Percentiles rank a stretch among this genome's conserved stretches.
phyloP scores from a whole-genome alignment of 2,888 invertebrate species.

The Drosophila mimetica region DNA sequence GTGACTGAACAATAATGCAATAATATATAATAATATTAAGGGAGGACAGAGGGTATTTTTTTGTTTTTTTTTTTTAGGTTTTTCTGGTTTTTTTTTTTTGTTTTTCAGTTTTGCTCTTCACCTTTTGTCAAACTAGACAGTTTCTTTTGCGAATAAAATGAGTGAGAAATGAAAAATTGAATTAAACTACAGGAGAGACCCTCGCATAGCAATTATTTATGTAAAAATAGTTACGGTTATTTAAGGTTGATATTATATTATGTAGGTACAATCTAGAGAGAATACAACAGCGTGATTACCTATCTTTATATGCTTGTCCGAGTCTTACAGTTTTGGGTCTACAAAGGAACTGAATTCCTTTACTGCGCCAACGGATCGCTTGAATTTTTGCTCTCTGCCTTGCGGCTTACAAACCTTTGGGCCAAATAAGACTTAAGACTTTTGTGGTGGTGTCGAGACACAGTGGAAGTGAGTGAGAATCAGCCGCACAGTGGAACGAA shows the following conservation, averaged over 20 bases:
- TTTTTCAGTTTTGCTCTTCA: slow-evolving; percentile 47
- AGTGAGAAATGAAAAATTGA: slow-evolving; percentile 60
- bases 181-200: slow-evolving; percentile 69
- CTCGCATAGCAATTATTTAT: slow-evolving; percentile 58
- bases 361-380: slow-evolving; percentile 17
- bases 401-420: slow-evolving; percentile 70
- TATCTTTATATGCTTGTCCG: slow-evolving; percentile 49
- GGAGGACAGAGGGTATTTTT: slow-evolving; percentile 74
- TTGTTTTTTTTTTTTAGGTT: slow-evolving; percentile 44
- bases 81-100: slow-evolving; percentile 42
- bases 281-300: slow-evolving; percentile 66
- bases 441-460: slow-evolving; percentile 24
- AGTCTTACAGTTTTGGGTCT: slow-evolving; percentile 27
- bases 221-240: slow-evolving; percentile 36
- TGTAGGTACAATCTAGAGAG: slow-evolving; percentile 56
- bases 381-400: slow-evolving; percentile 39
- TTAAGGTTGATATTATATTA: slow-evolving; percentile 47
- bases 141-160: slow-evolving; percentile 32
- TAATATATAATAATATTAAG: slow-evolving; percentile 83
- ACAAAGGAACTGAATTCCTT: slow-evolving; percentile 20
- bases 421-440: slow-evolving; percentile 40
- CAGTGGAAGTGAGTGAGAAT: slow-evolving; percentile 49
- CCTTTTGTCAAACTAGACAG: slow-evolving; percentile 55
- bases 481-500: slow-evolving; percentile 58
- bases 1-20: slow-evolving; percentile 90